A percentile compares a stretch with the other conserved stretches of the same genome.
Evolutionary conservation across 2,113 vertebrate species (phyloP).

Genomic region (Psilopsiagon aurifrons): DNA sequence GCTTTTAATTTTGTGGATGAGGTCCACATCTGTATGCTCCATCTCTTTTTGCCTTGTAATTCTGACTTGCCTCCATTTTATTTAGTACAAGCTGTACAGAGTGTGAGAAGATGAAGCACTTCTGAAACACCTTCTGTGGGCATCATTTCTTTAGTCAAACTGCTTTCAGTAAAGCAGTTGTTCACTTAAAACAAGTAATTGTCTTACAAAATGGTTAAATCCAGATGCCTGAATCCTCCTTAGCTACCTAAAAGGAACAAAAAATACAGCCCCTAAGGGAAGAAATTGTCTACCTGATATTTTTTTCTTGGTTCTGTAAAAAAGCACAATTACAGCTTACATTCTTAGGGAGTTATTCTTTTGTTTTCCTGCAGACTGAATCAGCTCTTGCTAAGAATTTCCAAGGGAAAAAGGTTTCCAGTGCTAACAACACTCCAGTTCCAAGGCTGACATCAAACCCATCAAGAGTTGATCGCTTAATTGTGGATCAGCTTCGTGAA

Average conservation of each 20-base stretch:
- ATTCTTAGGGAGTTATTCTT: slow-evolving; percentile 28
- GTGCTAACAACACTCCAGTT: slow-evolving; percentile 79
- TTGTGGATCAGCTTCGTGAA: slow-evolving; percentile 85
- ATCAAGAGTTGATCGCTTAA: slow-evolving; percentile 83
- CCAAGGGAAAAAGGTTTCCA: slow-evolving; percentile 81
- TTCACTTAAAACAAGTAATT: neutral
- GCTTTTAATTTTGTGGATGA: neutral
- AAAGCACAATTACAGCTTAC: neutral
- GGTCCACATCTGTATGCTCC: neutral
- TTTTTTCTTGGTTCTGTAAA: neutral
- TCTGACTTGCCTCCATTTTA: neutral
- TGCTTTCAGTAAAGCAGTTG: neutral
- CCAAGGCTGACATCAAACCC: slow-evolving; percentile 81
- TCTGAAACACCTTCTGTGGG: neutral
- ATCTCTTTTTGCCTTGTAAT: neutral
- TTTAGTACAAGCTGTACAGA: slow-evolving; percentile 19
- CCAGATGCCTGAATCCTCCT: neutral
- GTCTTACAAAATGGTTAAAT: neutral
- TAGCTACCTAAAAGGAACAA: neutral
- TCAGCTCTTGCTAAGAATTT: slow-evolving; percentile 80
- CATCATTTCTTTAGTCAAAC: neutral
- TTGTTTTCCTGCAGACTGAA: slow-evolving; percentile 78
- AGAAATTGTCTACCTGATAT: neutral
- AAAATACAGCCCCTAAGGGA: neutral
- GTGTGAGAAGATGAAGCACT: neutral